Base-by-base conservation (phyloP, 2,888 invertebrate genomes). In the Torymus tubicola region DNA sequence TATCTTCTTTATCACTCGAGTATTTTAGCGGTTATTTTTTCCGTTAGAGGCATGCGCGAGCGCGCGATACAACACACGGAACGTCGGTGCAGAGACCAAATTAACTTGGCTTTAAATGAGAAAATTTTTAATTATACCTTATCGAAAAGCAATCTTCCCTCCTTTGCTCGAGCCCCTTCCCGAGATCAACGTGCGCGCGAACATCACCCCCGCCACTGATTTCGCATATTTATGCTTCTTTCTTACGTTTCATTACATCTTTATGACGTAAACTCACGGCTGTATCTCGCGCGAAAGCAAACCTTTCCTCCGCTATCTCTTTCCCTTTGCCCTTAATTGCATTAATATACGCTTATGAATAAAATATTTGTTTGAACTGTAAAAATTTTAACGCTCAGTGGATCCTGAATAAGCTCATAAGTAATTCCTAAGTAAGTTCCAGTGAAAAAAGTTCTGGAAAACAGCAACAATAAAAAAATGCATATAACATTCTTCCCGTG, bases 111-210 rank as follows among this genome's bases (percentile, higher is more conserved):
- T 87, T 90, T 89, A 89, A 90, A 90, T 88, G 91, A 90, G 90
- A 90, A 89, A 90, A 89, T 89, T 91, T 91, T 91, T 91, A 91
- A 91, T 91, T 91, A 91, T 90, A 89, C 88, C 91, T 91, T 91
- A 91, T 91, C 91, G 91, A 89, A 90, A 91, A 91, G 89, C 88
- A 87, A 91, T 91, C 91, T 91, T 85, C 71, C 75, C 68, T 24
- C 58, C 16, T 55, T 52, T 16, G 16, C 68, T 3, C 52, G 0
- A 11, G 31, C 31, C 31, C 31, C 31, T 31, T 31, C 31, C 57
- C 60, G 57, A 73, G 78, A 73, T 78, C 61, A 78, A 78, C 78
- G 78, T 63, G 81, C 58, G 16, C 18, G 42, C 71, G 60, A 14
- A 67, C 10, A 3, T 2, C 68, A 13, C n/a, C 68, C 5, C 11